Evolutionary conservation across 2,888 invertebrate genomes (phyloP).

Genomic region (Macrosoma leucophasiata): DNA sequence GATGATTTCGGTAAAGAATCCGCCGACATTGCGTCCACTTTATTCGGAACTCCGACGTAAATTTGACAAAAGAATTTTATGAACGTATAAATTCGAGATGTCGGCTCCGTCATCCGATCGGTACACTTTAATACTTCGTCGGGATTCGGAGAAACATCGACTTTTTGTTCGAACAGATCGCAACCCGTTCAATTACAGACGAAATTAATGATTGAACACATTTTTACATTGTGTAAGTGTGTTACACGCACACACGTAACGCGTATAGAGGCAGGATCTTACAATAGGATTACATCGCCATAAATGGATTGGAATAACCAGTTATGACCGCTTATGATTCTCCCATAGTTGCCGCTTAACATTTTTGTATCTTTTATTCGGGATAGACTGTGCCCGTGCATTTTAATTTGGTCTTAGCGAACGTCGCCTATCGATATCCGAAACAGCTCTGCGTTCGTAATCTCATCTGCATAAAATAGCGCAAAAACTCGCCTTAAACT

Average conservation of each 20-base stretch:
- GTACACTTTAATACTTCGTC: slow-evolving; percentile 47
- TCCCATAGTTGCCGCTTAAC: slow-evolving; percentile 49
- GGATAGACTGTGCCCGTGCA: slow-evolving; percentile 62
- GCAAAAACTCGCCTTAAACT: background rate
- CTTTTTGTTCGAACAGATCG: slow-evolving; percentile 54
- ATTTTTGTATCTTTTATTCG: slow-evolving; percentile 69
- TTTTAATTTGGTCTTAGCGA: slow-evolving; percentile 63
- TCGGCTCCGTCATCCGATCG: slow-evolving; percentile 48
- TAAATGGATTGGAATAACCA: slow-evolving; percentile 64
- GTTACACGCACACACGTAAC: slow-evolving; percentile 24
- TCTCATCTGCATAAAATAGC: slow-evolving; percentile 10
- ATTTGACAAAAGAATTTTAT: slow-evolving; percentile 74
- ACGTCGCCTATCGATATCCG: slow-evolving; percentile 7
- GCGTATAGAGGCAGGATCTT: slow-evolving; percentile 34
- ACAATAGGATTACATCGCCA: slow-evolving; percentile 71
- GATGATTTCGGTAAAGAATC: slow-evolving; percentile 68
- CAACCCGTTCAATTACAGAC: slow-evolving; percentile 67
- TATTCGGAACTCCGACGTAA: slow-evolving; percentile 61
- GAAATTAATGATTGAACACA: slow-evolving; percentile 73
- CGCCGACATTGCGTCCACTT: slow-evolving; percentile 40
- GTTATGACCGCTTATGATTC: slow-evolving; percentile 69
- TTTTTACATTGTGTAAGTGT: slow-evolving; percentile 48
- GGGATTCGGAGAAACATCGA: slow-evolving; percentile 58
- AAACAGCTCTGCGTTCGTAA: slow-evolving; percentile 12
- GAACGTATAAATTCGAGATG: slow-evolving; percentile 69